Evolutionary conservation across 2,797 vertebrate species (phyloP).

Genomic region (Lates japonicus): DNA sequence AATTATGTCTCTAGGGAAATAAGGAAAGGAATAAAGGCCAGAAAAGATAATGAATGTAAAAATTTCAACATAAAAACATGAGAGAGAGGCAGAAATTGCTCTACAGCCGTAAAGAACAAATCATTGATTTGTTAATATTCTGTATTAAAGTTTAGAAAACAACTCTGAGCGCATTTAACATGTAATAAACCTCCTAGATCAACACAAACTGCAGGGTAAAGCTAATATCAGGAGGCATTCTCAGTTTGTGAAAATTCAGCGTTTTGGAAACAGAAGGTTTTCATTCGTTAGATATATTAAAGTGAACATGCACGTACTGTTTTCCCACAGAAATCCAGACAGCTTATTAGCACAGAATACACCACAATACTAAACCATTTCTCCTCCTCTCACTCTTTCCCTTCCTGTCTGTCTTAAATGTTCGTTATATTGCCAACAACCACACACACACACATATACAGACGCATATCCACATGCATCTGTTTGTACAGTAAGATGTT

Average conservation of each 20-base stretch:
- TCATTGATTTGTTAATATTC: no score
- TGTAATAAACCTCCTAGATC: no score
- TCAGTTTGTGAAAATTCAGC: not conserved
- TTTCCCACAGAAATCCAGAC: conserved; percentile 43
- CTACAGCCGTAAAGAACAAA: not conserved
- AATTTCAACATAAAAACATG: not conserved
- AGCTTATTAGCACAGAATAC: conserved; percentile 25
- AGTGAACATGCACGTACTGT: conserved; percentile 10
- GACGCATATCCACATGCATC: not conserved
- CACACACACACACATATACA: conserved; percentile 12
- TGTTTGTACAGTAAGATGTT: conserved; percentile 30
- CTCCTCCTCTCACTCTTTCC: conserved; percentile 51
- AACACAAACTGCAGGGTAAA: no score
- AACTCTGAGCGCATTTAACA: no score
- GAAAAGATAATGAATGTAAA: not conserved
- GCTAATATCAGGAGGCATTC: not conserved
- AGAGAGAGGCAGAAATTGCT: not conserved
- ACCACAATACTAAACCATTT: conserved; percentile 21
- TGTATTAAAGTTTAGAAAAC: not conserved
- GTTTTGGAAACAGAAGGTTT: not conserved
- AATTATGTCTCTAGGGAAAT: not conserved
- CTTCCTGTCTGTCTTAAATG: conserved; percentile 36
- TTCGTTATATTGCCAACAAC: conserved; percentile 22
- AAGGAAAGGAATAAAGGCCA: not conserved
- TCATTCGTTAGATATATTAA: not conserved